phyloP scores from a whole-genome alignment of 2,888 invertebrate genomes.

The Mantis religiosa region DNA sequence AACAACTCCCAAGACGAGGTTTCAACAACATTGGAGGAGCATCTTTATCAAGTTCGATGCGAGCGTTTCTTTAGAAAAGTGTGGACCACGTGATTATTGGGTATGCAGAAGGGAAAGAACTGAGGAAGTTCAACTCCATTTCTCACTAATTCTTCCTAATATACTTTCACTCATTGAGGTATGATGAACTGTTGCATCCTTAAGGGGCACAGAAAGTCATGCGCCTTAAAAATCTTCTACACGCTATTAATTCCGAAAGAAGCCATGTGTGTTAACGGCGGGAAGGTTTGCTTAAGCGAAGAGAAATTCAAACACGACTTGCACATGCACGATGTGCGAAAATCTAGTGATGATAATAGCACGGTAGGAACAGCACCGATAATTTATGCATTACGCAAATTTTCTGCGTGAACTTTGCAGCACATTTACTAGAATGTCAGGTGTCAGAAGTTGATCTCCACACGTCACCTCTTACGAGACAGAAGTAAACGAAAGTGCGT shows the following conservation, averaged over 20 bases:
- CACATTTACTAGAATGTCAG: neutral
- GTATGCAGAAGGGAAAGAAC: too few species aligned
- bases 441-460: neutral
- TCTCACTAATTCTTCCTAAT: too few species aligned
- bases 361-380: neutral
- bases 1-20: too few species aligned
- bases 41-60: too few species aligned
- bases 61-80: too few species aligned
- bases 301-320: neutral
- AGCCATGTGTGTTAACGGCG: neutral
- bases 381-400: neutral
- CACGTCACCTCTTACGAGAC: neutral
- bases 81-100: too few species aligned
- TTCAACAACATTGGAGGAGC: too few species aligned
- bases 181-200: neutral
- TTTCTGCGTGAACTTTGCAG: neutral
- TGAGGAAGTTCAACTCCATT: too few species aligned
- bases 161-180: too few species aligned
- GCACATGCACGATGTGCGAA: neutral
- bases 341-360: neutral
- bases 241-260: neutral
- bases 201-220: neutral
- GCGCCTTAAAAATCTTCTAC: neutral
- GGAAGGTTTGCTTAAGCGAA: neutral
- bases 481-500: neutral